Evolutionary conservation across 2,113 vertebrate species (phyloP).

Genomic region (Odocoileus virginianus): DNA sequence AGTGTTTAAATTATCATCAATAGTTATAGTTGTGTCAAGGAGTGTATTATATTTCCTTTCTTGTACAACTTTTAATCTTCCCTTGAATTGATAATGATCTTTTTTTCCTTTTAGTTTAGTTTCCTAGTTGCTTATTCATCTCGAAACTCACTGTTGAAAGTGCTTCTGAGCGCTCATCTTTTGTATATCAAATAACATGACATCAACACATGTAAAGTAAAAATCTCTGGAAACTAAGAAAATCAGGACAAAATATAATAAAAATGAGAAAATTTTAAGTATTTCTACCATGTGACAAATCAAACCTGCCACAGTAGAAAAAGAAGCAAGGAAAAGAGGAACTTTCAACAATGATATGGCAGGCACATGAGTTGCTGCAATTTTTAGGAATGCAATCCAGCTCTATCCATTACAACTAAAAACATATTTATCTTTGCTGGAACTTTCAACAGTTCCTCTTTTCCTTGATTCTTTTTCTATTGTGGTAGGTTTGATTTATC

Average conservation of each 20-base stretch:
- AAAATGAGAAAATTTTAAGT: too few relatives aligned
- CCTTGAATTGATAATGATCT: not conserved
- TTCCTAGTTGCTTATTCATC: not conserved
- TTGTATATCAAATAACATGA: too few relatives aligned
- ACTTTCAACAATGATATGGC: not conserved
- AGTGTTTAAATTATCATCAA: not conserved
- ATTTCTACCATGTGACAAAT: too few relatives aligned
- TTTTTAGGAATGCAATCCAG: not conserved
- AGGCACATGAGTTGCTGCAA: not conserved
- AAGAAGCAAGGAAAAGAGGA: too few relatives aligned
- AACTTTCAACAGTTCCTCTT: not conserved
- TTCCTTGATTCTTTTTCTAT: not conserved
- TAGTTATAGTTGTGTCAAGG: not conserved
- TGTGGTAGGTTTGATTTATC: not conserved
- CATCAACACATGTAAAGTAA: too few relatives aligned
- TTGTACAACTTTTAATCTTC: not conserved
- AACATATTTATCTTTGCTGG: not conserved
- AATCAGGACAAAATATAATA: too few relatives aligned
- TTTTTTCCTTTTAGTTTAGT: not conserved
- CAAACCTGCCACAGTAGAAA: too few relatives aligned
- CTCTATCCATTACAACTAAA: not conserved
- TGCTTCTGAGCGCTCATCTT: not conserved
- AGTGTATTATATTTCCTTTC: not conserved
- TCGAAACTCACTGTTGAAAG: not conserved
- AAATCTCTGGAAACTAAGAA: too few relatives aligned